Evolutionary conservation across 2,888 invertebrate genomes (phyloP).

Genomic region (Belgica antarctica): DNA sequence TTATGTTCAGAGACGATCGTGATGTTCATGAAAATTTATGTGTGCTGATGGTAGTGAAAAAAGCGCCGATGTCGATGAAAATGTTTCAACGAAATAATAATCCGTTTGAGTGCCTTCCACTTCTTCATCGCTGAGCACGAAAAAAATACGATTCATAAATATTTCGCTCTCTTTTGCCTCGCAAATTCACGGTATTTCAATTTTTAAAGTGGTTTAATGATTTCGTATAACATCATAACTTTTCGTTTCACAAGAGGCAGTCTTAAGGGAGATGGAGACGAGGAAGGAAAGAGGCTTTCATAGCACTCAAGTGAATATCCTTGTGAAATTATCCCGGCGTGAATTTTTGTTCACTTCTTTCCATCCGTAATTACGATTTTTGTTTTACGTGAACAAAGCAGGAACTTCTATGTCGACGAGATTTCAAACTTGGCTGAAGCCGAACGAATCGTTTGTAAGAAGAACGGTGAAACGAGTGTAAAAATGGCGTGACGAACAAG

Average conservation of each 20-base stretch:
- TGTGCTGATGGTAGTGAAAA: no score
- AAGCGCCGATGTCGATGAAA: no score
- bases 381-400: no score
- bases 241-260: neutral
- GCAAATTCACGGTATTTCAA: slow-evolving; percentile 1
- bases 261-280: neutral
- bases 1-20: no score
- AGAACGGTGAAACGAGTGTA: no score
- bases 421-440: no score
- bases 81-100: slow-evolving; percentile 28
- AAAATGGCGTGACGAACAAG: no score
- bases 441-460: no score
- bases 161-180: neutral
- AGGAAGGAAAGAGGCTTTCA: neutral
- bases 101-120: slow-evolving; percentile 1
- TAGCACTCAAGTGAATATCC: slow-evolving; percentile 21
- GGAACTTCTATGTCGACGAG: no score
- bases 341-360: no score
- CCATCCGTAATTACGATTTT: no score
- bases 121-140: neutral
- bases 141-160: neutral
- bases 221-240: neutral
- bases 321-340: slow-evolving; percentile 23
- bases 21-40: no score
- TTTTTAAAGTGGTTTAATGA: slow-evolving; percentile 15